A percentile compares a stretch with the other conserved stretches of the same genome.
Conservation (phyloP, 1,140 invertebrate species). For the Chironomus striatipennis region DNA sequence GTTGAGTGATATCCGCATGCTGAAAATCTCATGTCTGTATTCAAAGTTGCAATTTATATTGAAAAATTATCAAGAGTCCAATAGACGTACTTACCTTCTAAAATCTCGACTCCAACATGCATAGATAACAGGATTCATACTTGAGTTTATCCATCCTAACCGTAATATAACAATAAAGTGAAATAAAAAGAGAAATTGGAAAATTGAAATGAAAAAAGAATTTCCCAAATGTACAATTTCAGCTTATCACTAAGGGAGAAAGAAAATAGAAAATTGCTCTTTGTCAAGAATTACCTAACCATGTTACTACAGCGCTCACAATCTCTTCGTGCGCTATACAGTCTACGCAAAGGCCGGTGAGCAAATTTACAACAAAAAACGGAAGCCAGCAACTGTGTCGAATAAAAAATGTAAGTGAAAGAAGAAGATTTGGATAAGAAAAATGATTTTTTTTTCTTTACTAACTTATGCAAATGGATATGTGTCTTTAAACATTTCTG, state of each 20-base stretch:
- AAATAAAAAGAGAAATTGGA: no score
- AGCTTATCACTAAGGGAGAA: no score
- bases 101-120: slow-evolving; percentile 95
- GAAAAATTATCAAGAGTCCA: no score
- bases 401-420: background rate
- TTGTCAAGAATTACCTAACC: slow-evolving; percentile 50
- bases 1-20: no score
- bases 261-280: background rate
- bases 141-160: slow-evolving; percentile 92
- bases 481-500: no score
- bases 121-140: slow-evolving; percentile 97
- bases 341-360: slow-evolving; percentile 80
- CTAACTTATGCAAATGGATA: no score
- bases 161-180: background rate
- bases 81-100: slow-evolving; percentile 59
- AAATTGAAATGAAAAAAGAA: no score
- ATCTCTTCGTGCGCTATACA: slow-evolving; percentile 84
- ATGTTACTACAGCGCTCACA: slow-evolving; percentile 88
- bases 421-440: background rate
- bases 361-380: slow-evolving; percentile 93
- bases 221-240: no score
- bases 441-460: no score
- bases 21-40: no score
- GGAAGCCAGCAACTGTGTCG: slow-evolving; percentile 77
- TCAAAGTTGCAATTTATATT: no score